These are phyloP conservation scores for Tinea trinotella DNA, from an alignment of 2,888 invertebrate genomes.

Conservation along the genomic window DNA sequence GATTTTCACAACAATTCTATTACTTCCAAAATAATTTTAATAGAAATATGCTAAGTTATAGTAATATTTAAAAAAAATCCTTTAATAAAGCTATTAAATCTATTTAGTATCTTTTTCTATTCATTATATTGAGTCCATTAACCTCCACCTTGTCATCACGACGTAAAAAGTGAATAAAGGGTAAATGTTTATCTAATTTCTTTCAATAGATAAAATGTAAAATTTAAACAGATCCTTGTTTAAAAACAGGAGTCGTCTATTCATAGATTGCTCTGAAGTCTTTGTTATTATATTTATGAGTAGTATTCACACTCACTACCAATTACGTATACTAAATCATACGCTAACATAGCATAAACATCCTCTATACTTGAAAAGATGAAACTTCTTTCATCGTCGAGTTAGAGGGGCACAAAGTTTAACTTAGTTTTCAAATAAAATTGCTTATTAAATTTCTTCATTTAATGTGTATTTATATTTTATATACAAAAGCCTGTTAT, in stretches of 20 bases:
- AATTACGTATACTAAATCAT: slow-evolving; percentile 68
- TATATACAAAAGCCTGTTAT: no score
- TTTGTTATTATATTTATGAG: slow-evolving; percentile 64
- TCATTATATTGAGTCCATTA: not conserved
- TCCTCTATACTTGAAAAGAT: slow-evolving; percentile 41
- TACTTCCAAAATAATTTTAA: no score
- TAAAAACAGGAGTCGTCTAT: slow-evolving; percentile 9
- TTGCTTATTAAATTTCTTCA: no score
- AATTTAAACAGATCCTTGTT: slow-evolving; percentile 12
- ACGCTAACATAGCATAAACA: slow-evolving; percentile 64
- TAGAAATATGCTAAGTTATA: no score
- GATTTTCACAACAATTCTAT: no score
- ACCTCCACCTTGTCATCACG: not conserved
- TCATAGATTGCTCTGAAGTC: slow-evolving; percentile 30
- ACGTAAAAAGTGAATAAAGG: not conserved
- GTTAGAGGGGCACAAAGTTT: not conserved
- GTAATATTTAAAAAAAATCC: no score
- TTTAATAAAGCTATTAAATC: no score
- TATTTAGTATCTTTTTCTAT: no score
- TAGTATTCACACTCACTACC: slow-evolving; percentile 58
- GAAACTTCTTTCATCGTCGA: slow-evolving; percentile 28
- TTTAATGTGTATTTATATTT: no score
- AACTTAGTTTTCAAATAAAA: no score
- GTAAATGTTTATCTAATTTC: not conserved
- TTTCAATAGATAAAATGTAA: slow-evolving; percentile 5